phyloP scores from a whole-genome alignment of 2,113 vertebrate genomes.

The Alosa alosa region DNA sequence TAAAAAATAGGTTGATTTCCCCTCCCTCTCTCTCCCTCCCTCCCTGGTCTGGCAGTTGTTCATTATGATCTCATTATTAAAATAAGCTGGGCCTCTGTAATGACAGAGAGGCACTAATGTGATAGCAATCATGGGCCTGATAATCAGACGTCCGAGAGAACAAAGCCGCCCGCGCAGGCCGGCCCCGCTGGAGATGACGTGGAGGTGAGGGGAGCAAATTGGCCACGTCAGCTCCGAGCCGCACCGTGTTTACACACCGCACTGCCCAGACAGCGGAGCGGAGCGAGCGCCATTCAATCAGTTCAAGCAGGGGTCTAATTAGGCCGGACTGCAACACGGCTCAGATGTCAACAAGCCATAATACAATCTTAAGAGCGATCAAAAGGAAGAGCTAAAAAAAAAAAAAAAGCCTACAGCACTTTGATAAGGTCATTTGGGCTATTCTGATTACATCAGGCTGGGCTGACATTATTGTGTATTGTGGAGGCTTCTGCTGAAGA shows the following conservation, averaged over 20 bases:
- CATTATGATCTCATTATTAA: slow-evolving; percentile 59
- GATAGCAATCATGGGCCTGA: slow-evolving; percentile 38
- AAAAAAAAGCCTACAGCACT: neutral
- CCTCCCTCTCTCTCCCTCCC: neutral
- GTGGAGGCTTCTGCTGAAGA: neutral
- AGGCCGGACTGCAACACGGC: neutral
- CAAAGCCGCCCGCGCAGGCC: slow-evolving; percentile 30
- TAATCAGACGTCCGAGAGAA: slow-evolving; percentile 44
- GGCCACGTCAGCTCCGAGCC: neutral
- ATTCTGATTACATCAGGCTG: neutral
- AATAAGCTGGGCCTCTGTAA: slow-evolving; percentile 46
- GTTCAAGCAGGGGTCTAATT: neutral
- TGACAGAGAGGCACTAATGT: slow-evolving; percentile 46
- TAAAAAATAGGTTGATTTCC: slow-evolving; percentile 58
- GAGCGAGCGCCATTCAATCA: neutral
- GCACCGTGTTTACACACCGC: neutral
- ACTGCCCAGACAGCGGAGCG: neutral
- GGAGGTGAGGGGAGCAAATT: slow-evolving; percentile 36
- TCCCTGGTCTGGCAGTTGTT: slow-evolving; percentile 44
- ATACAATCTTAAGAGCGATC: neutral
- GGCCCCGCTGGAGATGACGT: slow-evolving; percentile 28
- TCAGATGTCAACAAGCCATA: neutral
- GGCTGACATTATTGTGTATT: neutral
- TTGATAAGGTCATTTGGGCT: neutral
- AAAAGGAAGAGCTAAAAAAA: neutral